A percentile compares a stretch with the other conserved stretches of the same genome.
Evolutionary conservation across 2,888 invertebrate species (phyloP).

Genomic region (Ophion ventricosus): DNA sequence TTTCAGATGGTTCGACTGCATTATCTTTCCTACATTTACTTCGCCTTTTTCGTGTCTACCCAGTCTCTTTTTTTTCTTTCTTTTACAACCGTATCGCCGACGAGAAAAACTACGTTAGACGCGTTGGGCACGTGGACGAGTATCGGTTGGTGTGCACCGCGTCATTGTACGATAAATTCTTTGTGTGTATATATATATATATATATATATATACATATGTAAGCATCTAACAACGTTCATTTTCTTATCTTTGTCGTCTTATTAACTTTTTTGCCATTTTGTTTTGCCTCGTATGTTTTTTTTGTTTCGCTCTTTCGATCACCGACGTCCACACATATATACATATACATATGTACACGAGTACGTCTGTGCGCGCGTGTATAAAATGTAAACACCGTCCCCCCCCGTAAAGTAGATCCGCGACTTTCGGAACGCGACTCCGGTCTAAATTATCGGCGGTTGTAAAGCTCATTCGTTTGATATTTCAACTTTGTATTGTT

Average conservation of each 20-base stretch:
- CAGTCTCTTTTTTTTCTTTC: slow-evolving; percentile 37
- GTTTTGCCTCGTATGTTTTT: slow-evolving; percentile 44
- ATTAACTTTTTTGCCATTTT: not conserved
- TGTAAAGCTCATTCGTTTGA: slow-evolving; percentile 79
- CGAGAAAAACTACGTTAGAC: slow-evolving; percentile 69
- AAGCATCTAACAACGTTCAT: slow-evolving; percentile 62
- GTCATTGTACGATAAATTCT: slow-evolving; percentile 68
- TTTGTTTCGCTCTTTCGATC: slow-evolving; percentile 53
- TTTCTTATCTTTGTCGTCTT: slow-evolving; percentile 57
- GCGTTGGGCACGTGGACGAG: slow-evolving; percentile 45
- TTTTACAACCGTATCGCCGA: slow-evolving; percentile 70
- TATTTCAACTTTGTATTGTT: slow-evolving; percentile 33
- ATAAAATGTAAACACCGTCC: slow-evolving; percentile 9
- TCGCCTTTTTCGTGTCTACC: slow-evolving; percentile 58
- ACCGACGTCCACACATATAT: not conserved
- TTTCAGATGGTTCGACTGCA: slow-evolving; percentile 58
- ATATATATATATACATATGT: too few species aligned
- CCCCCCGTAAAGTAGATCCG: slow-evolving; percentile 68
- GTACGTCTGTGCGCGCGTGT: slow-evolving; percentile 46
- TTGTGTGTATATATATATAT: slow-evolving; percentile 61
- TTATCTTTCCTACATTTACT: slow-evolving; percentile 57
- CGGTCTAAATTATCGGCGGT: slow-evolving; percentile 65
- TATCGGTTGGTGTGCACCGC: slow-evolving; percentile 68
- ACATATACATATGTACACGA: slow-evolving; percentile 6
- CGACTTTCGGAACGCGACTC: slow-evolving; percentile 65